A percentile compares a stretch with the other conserved stretches of the same genome.
Conservation (phyloP, 2,888 invertebrate species). For the Elgonia sp. region DNA sequence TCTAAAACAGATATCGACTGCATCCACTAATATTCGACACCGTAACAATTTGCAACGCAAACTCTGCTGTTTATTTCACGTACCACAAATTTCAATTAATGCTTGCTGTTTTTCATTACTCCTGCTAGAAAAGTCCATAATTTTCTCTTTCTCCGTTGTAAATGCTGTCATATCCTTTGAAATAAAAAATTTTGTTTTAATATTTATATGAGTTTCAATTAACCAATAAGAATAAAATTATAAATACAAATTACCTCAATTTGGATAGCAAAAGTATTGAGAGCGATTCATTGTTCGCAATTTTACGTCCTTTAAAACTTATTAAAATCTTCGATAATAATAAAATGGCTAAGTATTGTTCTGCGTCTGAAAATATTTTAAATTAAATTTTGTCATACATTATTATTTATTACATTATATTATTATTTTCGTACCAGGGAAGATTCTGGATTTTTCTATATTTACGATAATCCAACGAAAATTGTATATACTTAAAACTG, state of each 20-base stretch:
- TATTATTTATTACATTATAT: too few relatives aligned
- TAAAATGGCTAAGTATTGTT: slow-evolving; percentile 7
- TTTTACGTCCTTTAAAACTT: slow-evolving; percentile 1
- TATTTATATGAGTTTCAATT: neutral
- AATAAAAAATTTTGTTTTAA: slow-evolving; percentile 7
- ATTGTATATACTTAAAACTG: too few relatives aligned
- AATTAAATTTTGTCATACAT: neutral
- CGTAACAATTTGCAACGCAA: neutral
- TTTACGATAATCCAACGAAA: too few relatives aligned
- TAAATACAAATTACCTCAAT: neutral
- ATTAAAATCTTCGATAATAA: neutral
- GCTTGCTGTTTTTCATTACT: neutral
- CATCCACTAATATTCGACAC: neutral
- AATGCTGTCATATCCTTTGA: neutral
- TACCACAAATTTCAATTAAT: neutral
- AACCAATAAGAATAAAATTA: neutral
- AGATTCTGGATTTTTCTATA: too few relatives aligned
- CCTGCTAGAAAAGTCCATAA: neutral
- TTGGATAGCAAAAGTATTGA: neutral
- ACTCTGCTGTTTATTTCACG: neutral
- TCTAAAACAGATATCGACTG: slow-evolving; percentile 21
- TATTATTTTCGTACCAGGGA: too few relatives aligned
- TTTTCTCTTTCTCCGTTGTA: neutral
- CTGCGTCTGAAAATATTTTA: neutral
- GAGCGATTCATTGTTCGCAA: neutral